Evolutionary conservation across 2,113 vertebrate genomes (phyloP).

Genomic region (Parus major): DNA sequence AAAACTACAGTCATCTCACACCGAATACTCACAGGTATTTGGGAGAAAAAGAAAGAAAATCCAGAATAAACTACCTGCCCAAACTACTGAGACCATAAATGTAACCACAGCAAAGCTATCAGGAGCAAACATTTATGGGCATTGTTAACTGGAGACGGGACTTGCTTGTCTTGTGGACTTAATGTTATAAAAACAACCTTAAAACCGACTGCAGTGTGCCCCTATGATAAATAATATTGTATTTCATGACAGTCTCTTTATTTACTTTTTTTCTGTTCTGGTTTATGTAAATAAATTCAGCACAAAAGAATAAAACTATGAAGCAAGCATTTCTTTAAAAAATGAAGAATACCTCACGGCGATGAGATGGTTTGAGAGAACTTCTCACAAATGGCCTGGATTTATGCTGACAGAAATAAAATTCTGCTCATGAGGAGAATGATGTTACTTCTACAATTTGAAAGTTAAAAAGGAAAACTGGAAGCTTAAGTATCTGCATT

Average conservation of each 20-base stretch:
- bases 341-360: neutral
- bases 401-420: slow-evolving; percentile 40
- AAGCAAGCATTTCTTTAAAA: neutral
- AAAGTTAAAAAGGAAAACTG: slow-evolving; percentile 28
- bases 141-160: neutral
- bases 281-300: slow-evolving; percentile 53
- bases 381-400: neutral
- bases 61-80: neutral
- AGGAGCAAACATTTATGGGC: neutral
- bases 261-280: slow-evolving; percentile 6
- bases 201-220: neutral
- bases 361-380: slow-evolving; percentile 25
- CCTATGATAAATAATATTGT: neutral
- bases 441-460: neutral
- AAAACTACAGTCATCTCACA: neutral
- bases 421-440: neutral
- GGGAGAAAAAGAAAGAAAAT: neutral
- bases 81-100: neutral
- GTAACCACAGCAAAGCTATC: neutral
- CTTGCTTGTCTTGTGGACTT: neutral
- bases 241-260: neutral
- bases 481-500: slow-evolving; percentile 18
- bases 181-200: neutral
- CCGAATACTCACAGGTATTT: neutral
- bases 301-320: neutral